Percentiles rank a stretch among this genome's conserved stretches.
These are phyloP conservation scores for Murina feae DNA, from an alignment of 2,113 vertebrate species.

Conservation along the genomic window DNA sequence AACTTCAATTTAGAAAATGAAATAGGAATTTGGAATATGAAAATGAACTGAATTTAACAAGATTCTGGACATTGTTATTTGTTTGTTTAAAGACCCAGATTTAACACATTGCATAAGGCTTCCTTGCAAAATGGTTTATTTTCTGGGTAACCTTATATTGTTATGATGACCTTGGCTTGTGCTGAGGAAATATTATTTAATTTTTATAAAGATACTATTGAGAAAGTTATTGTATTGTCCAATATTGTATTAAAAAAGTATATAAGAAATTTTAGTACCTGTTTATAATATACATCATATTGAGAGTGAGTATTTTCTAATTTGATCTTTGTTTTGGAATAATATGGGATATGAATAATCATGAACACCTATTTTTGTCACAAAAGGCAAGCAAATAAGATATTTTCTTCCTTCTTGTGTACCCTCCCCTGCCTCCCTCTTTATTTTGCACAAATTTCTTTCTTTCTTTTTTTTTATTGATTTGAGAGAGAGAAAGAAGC, in stretches of 20 bases:
- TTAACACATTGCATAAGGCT: neutral
- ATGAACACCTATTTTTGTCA: neutral
- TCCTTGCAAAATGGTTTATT: neutral
- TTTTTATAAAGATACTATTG: neutral
- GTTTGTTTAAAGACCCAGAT: neutral
- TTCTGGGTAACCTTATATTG: neutral
- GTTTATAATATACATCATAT: neutral
- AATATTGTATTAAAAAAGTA: constrained; percentile 6
- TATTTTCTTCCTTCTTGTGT: neutral
- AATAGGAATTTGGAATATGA: constrained; percentile 15
- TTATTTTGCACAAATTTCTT: neutral
- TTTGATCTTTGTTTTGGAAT: constrained; percentile 17
- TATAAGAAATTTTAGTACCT: neutral
- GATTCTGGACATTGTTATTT: neutral
- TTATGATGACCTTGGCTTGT: neutral
- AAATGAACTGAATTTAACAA: constrained; percentile 16
- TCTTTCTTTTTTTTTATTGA: neutral
- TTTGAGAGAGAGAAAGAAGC: neutral
- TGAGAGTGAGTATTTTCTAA: neutral
- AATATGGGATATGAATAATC: neutral
- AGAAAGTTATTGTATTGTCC: neutral
- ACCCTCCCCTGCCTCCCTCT: neutral
- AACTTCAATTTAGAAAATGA: constrained; percentile 12
- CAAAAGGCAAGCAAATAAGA: neutral
- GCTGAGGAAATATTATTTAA: constrained; percentile 7